Evolutionary conservation across 2,888 invertebrate genomes (phyloP).

Genomic region (Odontocolon sp.): DNA sequence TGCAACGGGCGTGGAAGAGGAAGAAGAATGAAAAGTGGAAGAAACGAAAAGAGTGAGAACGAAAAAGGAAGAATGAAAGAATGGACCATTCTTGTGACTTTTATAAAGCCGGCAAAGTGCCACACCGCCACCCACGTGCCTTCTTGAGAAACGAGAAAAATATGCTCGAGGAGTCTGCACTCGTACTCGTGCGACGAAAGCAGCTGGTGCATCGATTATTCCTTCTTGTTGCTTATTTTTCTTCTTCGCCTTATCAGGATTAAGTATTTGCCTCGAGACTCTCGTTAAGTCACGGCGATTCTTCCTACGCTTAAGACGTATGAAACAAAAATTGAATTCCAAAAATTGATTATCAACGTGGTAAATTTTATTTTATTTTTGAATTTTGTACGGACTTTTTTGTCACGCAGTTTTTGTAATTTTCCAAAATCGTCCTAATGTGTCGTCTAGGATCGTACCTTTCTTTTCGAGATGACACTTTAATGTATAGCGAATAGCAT

Average conservation of each 20-base stretch:
- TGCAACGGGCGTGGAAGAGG: constrained; percentile 25
- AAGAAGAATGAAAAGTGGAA: constrained; percentile 59
- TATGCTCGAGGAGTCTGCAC: constrained; percentile 61
- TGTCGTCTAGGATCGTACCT: not conserved
- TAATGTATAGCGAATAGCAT: not conserved
- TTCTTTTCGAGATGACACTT: not conserved
- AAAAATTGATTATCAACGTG: no score
- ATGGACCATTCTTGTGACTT: constrained; percentile 74
- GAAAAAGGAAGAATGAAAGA: constrained; percentile 54
- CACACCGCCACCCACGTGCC: constrained; percentile 78
- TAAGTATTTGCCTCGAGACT: constrained; percentile 47
- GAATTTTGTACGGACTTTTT: no score
- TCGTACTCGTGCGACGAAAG: constrained; percentile 48
- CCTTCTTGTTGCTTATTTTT: constrained; percentile 54
- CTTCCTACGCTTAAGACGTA: constrained; percentile 42
- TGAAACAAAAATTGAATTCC: no score
- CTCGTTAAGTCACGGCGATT: constrained; percentile 49
- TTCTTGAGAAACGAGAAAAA: constrained; percentile 73
- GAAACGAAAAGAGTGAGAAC: constrained; percentile 53
- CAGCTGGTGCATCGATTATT: constrained; percentile 73
- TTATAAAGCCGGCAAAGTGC: constrained; percentile 78
- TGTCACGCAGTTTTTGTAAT: not conserved
- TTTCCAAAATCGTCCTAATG: not conserved
- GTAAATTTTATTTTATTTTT: no score
- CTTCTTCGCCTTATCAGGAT: constrained; percentile 51